Evolutionary conservation across 2,797 vertebrate genomes (phyloP).

Genomic region (Streptopelia turtur): DNA sequence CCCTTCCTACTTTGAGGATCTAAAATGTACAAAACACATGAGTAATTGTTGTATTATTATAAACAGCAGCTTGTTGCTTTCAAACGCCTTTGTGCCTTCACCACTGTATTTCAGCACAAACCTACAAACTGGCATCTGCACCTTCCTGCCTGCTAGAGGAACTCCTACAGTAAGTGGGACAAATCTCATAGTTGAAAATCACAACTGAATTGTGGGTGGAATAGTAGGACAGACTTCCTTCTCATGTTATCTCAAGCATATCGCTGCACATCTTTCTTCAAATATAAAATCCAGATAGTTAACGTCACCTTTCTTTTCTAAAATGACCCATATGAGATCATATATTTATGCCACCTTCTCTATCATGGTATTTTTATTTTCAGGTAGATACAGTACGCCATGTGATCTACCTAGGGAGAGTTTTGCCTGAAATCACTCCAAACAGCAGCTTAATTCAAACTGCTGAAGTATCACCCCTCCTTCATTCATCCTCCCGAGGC

Average conservation of each 20-base stretch:
- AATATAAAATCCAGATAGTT: not conserved
- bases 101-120: not conserved
- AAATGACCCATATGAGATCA: not conserved
- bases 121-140: not conserved
- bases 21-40: not conserved
- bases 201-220: not conserved
- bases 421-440: not conserved
- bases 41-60: not conserved
- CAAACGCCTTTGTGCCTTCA: not conserved
- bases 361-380: not conserved
- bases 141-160: not conserved
- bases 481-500: not conserved
- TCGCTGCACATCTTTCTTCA: not conserved
- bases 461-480: fast-evolving
- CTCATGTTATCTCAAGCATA: not conserved
- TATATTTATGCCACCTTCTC: not conserved
- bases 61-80: not conserved
- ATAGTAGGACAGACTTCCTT: not conserved
- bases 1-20: not conserved
- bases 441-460: not conserved
- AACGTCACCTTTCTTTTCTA: not conserved
- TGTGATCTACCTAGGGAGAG: not conserved
- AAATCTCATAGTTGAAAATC: not conserved
- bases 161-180: fast-evolving
- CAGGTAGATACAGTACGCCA: not conserved